Percentiles rank a stretch among this genome's conserved stretches.
Conservation (phyloP, 1,140 invertebrate genomes). For the Xylocopa sonorina region DNA sequence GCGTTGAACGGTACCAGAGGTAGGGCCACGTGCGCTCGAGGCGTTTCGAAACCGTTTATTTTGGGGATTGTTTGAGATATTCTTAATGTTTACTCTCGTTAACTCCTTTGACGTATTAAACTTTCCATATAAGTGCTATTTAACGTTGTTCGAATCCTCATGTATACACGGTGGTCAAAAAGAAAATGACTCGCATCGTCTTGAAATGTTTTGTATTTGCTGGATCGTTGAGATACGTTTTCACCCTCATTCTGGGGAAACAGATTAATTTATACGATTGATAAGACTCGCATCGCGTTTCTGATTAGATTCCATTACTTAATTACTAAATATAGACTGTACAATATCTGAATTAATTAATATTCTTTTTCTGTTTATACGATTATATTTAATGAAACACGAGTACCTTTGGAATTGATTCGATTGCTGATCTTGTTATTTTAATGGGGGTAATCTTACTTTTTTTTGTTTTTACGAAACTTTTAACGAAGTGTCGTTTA, state of each 20-base stretch:
- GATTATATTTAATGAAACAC: too few species aligned
- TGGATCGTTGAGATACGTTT: too few species aligned
- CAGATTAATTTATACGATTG: neutral
- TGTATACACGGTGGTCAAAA: too few species aligned
- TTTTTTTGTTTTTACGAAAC: neutral
- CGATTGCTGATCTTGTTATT: neutral
- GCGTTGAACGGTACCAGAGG: neutral
- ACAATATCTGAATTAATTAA: neutral
- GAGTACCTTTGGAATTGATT: too few species aligned
- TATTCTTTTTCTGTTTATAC: neutral
- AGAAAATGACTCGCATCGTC: too few species aligned
- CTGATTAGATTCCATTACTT: too few species aligned
- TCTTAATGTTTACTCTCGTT: neutral
- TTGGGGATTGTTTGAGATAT: neutral
- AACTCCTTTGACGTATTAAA: too few species aligned
- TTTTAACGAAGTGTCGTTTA: neutral
- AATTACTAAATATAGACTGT: neutral
- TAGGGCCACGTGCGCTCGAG: neutral
- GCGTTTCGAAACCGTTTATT: neutral
- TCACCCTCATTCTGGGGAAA: too few species aligned
- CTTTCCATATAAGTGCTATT: too few species aligned
- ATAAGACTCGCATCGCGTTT: neutral
- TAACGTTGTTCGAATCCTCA: too few species aligned
- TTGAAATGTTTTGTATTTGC: too few species aligned
- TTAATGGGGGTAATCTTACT: neutral